A percentile compares a stretch with the other conserved stretches of the same genome.
These are phyloP conservation scores for Drosophila auraria DNA, from an alignment of 1,140 invertebrate genomes.

Conservation along the genomic window DNA sequence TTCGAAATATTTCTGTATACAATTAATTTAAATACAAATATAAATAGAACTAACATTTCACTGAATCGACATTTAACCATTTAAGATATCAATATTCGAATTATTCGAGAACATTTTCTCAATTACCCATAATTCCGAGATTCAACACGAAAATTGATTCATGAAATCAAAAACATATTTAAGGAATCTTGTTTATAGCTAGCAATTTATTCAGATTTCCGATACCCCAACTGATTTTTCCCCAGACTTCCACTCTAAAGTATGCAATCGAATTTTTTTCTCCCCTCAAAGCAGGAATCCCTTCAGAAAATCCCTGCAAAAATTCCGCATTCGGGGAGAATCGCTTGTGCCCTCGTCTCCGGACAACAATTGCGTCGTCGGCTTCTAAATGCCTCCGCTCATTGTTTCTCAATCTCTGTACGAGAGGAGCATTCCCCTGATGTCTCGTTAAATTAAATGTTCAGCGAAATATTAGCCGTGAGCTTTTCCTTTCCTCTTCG, in stretches of 20 bases:
- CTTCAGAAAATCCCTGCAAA: not conserved
- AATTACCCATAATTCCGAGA: not conserved
- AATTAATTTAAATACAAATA: too few species aligned
- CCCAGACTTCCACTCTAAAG: slow-evolving; percentile 11
- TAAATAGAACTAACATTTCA: too few species aligned
- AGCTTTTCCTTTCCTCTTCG: slow-evolving; percentile 25
- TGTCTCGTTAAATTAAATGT: slow-evolving; percentile 82
- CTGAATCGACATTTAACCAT: not conserved
- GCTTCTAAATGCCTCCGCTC: slow-evolving; percentile 41
- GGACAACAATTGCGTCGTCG: slow-evolving; percentile 27
- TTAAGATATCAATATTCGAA: too few species aligned
- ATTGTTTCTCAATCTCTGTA: slow-evolving; percentile 54
- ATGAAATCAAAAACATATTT: slow-evolving; percentile 26
- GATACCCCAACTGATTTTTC: slow-evolving; percentile 26
- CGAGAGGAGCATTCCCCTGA: slow-evolving; percentile 45
- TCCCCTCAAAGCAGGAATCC: not conserved
- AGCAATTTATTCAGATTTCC: slow-evolving; percentile 21
- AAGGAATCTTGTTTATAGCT: slow-evolving; percentile 5
- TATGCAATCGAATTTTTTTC: slow-evolving; percentile 11
- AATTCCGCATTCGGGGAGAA: slow-evolving; percentile 23
- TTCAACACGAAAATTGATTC: slow-evolving; percentile 5
- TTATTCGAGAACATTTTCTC: not conserved
- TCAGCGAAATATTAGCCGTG: slow-evolving; percentile 80
- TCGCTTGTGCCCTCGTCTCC: not conserved
- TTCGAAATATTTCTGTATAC: not conserved